A percentile compares a stretch with the other conserved stretches of the same genome.
Evolutionary conservation across 1,140 invertebrate genomes (phyloP).

Genomic region (Pachyrhynchus sulphureomaculatus): DNA sequence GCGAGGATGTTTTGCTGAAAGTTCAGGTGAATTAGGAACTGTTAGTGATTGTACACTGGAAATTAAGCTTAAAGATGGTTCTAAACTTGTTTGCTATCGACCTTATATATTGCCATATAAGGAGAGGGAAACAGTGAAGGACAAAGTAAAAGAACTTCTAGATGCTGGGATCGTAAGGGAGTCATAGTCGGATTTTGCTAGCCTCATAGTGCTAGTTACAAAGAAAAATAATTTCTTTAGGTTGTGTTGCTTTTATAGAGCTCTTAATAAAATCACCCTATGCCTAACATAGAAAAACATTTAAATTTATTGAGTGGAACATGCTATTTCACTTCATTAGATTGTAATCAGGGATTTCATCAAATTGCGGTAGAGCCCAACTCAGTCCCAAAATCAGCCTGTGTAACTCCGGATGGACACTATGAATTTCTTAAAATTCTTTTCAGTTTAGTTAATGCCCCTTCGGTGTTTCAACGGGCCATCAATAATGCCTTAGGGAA

Average conservation of each 20-base stretch:
- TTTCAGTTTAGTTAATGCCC: slow-evolving; percentile 48
- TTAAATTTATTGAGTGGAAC: slow-evolving; percentile 33
- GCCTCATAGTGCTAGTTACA: slow-evolving; percentile 51
- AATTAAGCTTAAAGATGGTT: background rate
- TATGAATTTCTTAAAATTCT: slow-evolving; percentile 42
- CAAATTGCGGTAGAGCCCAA: slow-evolving; percentile 43
- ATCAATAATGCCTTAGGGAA: slow-evolving; percentile 39
- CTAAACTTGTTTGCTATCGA: background rate
- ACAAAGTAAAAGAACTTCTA: slow-evolving; percentile 43
- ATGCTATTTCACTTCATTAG: slow-evolving; percentile 39
- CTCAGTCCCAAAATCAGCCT: slow-evolving; percentile 41
- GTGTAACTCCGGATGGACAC: slow-evolving; percentile 37
- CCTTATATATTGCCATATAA: background rate
- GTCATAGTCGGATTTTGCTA: slow-evolving; percentile 49
- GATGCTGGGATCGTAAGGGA: slow-evolving; percentile 38
- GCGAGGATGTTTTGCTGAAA: background rate
- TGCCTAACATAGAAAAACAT: slow-evolving; percentile 48
- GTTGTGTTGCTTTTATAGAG: slow-evolving; percentile 56
- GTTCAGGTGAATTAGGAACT: background rate
- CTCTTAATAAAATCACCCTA: slow-evolving; percentile 51
- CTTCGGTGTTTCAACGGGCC: slow-evolving; percentile 39
- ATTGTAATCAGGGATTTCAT: slow-evolving; percentile 37
- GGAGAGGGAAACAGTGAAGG: slow-evolving; percentile 38
- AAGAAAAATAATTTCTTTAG: slow-evolving; percentile 54
- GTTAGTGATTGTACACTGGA: background rate